phyloP scores from a whole-genome alignment of 2,797 vertebrate species.

The Lateolabrax maculatus region DNA sequence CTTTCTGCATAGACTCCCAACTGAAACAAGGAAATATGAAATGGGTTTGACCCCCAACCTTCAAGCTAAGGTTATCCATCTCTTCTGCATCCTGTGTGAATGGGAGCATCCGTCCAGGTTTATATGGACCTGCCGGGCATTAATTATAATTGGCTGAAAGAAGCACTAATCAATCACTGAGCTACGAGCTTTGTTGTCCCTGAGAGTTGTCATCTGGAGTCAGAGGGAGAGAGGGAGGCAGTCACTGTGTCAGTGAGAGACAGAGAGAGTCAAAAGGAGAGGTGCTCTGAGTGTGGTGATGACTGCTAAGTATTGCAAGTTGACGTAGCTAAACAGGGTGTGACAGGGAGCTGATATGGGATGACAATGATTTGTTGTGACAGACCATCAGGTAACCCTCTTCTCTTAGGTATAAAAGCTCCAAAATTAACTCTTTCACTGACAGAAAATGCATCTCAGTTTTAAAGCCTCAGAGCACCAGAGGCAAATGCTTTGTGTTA shows the following conservation, averaged over 20 bases:
- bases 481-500: conserved; percentile 5
- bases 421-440: conserved; percentile 31
- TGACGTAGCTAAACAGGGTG: conserved; percentile 59
- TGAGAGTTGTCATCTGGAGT: conserved; percentile 63
- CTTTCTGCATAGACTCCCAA: conserved; percentile 9
- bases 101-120: conserved; percentile 48
- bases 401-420: conserved; percentile 28
- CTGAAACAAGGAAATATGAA: conserved; percentile 53
- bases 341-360: conserved; percentile 58
- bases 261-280: conserved; percentile 52
- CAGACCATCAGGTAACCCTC: conserved; percentile 57
- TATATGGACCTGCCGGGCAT: conserved; percentile 64
- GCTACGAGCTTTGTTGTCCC: conserved; percentile 67
- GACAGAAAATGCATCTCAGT: conserved; percentile 2
- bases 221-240: conserved; percentile 40
- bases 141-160: conserved; percentile 72
- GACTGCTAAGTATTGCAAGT: conserved; percentile 74
- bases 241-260: conserved; percentile 55
- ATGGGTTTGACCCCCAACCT: conserved; percentile 60
- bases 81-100: conserved; percentile 27
- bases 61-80: conserved; percentile 56
- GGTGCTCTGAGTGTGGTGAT: conserved; percentile 56
- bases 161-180: conserved; percentile 70
- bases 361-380: conserved; percentile 67
- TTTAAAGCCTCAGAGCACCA: conserved; percentile 2